A percentile compares a stretch with the other conserved stretches of the same genome.
These are phyloP conservation scores for Epistrophe eligans DNA, from an alignment of 2,888 invertebrate species.

Conservation along the genomic window DNA sequence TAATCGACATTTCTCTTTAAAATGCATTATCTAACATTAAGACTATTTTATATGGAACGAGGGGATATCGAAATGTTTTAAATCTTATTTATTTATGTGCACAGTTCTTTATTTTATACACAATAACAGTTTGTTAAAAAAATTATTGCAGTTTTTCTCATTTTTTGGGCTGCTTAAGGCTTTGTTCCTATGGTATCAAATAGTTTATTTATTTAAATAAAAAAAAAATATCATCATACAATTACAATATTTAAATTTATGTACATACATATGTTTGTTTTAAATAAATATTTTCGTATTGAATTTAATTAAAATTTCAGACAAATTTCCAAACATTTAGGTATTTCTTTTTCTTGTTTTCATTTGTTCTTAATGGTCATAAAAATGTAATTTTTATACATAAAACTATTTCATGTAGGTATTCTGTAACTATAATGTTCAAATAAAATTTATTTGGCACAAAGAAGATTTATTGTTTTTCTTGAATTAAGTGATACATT, in stretches of 20 bases:
- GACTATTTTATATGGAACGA: too few species aligned
- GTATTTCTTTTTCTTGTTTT: background rate
- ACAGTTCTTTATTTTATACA: too few species aligned
- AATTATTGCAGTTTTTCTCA: too few species aligned
- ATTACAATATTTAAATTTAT: background rate
- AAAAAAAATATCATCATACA: background rate
- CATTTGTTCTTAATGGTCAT: background rate
- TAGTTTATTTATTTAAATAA: background rate
- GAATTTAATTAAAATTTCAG: background rate
- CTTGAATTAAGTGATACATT: background rate
- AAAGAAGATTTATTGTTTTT: background rate
- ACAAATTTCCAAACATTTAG: background rate
- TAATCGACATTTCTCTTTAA: too few species aligned
- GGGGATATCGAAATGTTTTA: too few species aligned
- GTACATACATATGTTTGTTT: background rate
- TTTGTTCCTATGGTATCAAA: background rate
- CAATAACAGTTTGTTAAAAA: too few species aligned
- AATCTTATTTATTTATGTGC: too few species aligned
- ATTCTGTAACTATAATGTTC: background rate
- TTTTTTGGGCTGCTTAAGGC: background rate
- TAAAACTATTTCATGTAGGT: background rate
- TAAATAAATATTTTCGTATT: background rate
- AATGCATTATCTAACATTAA: too few species aligned
- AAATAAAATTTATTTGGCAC: constrained; percentile 21
- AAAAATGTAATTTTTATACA: background rate